Percentiles rank a stretch among this genome's conserved stretches.
These are phyloP conservation scores for Triplophysa bombifrons DNA, from an alignment of 2,797 vertebrate species.

Conservation along the genomic window DNA sequence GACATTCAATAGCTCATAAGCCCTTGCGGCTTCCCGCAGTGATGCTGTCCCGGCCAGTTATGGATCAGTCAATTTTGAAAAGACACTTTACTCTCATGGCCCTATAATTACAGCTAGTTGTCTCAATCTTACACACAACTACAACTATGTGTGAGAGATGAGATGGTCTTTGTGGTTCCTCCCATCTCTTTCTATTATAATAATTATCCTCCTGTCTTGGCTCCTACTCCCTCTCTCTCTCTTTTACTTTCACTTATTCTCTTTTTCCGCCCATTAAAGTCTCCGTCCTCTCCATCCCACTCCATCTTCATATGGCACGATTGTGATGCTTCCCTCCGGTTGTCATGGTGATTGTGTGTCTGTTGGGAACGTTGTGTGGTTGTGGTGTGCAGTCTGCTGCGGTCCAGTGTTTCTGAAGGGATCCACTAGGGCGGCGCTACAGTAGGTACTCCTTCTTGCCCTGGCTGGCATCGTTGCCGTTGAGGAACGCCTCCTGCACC, in stretches of 20 bases:
- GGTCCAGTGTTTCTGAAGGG: constrained; percentile 65
- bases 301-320: constrained; percentile 71
- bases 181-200: constrained; percentile 66
- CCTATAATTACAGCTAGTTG: constrained; percentile 58
- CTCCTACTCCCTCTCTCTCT: constrained; percentile 2
- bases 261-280: constrained; percentile 25
- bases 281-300: constrained; percentile 42
- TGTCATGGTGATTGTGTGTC: constrained; percentile 44
- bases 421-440: constrained; percentile 68
- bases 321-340: constrained; percentile 66
- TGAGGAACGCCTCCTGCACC: constrained; percentile 92
- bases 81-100: constrained; percentile 55
- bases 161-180: constrained; percentile 57
- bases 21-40: constrained; percentile 34
- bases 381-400: constrained; percentile 58
- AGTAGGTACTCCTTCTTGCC: constrained; percentile 92
- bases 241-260: constrained; percentile 36
- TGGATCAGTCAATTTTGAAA: constrained; percentile 63
- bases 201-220: constrained; percentile 58
- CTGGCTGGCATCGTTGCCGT: constrained; percentile 89
- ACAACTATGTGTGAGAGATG: constrained; percentile 58
- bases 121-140: constrained; percentile 53
- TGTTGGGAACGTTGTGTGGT: constrained; percentile 54
- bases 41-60: constrained; percentile 57
- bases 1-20: constrained; percentile 55